These are phyloP conservation scores for Luscinia megarhynchos DNA, from an alignment of 2,797 vertebrate species.

Conservation along the genomic window DNA sequence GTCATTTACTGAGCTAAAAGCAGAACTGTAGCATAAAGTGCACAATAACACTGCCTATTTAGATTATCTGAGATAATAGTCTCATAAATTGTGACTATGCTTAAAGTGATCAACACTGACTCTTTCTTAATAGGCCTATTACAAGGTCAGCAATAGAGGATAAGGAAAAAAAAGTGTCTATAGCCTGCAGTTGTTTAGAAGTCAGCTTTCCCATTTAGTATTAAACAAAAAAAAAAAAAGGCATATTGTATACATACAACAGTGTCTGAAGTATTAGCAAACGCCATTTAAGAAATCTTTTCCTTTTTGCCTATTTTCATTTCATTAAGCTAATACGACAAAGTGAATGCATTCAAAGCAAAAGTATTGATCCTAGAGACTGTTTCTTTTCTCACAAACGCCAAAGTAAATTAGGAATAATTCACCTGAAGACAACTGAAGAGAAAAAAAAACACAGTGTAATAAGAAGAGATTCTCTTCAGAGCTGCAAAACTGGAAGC, in stretches of 20 bases:
- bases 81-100: not conserved
- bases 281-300: not conserved
- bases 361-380: not conserved
- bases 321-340: not conserved
- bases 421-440: not conserved
- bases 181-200: not conserved
- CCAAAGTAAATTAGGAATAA: not conserved
- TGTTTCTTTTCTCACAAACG: not conserved
- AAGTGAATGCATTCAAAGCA: not conserved
- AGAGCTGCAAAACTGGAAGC: not conserved
- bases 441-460: not conserved
- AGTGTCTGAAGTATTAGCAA: not conserved
- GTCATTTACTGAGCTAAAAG: slow-evolving; percentile 1
- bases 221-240: fast-evolving
- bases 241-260: not conserved
- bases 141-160: not conserved
- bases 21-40: not conserved
- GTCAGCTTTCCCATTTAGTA: not conserved
- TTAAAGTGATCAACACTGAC: not conserved
- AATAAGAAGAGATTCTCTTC: not conserved
- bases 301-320: not conserved
- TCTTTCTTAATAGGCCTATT: slow-evolving; percentile 4
- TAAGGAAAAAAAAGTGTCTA: not conserved
- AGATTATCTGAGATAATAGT: not conserved
- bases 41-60: not conserved